phyloP scores from a whole-genome alignment of 2,888 invertebrate species.

The Ornithoptera alexandrae region DNA sequence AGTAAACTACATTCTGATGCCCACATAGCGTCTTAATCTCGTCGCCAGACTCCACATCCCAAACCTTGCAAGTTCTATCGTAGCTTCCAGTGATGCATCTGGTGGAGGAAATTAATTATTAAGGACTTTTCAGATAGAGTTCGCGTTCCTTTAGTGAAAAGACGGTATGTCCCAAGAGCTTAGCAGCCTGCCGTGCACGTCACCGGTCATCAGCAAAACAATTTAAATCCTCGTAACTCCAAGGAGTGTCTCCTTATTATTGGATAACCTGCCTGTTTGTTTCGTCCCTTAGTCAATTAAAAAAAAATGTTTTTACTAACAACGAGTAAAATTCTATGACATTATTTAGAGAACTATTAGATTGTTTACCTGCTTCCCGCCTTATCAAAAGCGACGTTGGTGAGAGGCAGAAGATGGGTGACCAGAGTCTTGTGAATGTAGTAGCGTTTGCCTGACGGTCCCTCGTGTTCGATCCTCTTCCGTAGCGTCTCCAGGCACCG shows the following conservation, averaged over 20 bases:
- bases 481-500: conserved; percentile 82
- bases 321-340: too few relatives aligned
- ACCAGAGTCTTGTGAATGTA: conserved; percentile 83
- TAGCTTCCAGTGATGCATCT: conserved; percentile 91
- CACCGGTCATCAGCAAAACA: too few relatives aligned
- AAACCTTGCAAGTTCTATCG: conserved; percentile 90
- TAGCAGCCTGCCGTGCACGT: too few relatives aligned
- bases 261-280: too few relatives aligned
- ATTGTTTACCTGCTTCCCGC: conserved; percentile 78
- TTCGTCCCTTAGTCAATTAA: too few relatives aligned
- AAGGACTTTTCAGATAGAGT: too few relatives aligned
- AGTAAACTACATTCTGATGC: conserved; percentile 90
- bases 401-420: conserved; percentile 85
- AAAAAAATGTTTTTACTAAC: too few relatives aligned
- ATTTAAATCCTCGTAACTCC: too few relatives aligned
- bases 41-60: conserved; percentile 85
- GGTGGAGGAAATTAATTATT: conserved; percentile 6
- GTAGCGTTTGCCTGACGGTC: conserved; percentile 81
- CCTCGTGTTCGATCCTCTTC: conserved; percentile 81
- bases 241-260: too few relatives aligned
- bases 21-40: conserved; percentile 85
- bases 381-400: conserved; percentile 86
- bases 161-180: too few relatives aligned
- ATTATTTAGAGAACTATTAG: too few relatives aligned
- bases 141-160: too few relatives aligned